A percentile compares a stretch with the other conserved stretches of the same genome.
These are phyloP conservation scores for Drosophila sp. DNA, from an alignment of 1,140 invertebrate genomes.

Conservation along the genomic window DNA sequence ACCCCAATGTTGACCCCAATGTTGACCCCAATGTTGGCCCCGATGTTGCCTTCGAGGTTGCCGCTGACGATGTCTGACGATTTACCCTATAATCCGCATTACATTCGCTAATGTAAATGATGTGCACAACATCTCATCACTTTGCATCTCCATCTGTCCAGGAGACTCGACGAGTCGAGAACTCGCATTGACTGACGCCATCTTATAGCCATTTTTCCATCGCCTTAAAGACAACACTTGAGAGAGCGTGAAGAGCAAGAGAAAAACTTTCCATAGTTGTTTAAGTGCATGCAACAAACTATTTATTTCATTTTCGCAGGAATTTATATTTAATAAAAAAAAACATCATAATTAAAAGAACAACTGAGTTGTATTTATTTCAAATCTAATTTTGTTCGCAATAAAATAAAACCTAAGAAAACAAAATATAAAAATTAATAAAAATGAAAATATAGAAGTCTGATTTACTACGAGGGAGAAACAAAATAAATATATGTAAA, in stretches of 20 bases:
- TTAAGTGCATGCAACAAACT: constrained; percentile 79
- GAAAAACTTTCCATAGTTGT: constrained; percentile 62
- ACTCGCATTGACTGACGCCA: constrained; percentile 66
- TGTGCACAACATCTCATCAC: background rate
- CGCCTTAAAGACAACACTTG: background rate
- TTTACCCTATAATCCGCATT: background rate
- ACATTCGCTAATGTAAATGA: constrained; percentile 45
- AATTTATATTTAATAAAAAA: constrained; percentile 60
- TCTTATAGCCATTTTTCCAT: constrained; percentile 50
- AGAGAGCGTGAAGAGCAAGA: constrained; percentile 12
- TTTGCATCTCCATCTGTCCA: constrained; percentile 20
- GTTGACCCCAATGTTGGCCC: constrained; percentile 16
- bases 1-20: constrained; percentile 4
- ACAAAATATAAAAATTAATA: too few relatives aligned
- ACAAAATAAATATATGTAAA: too few relatives aligned
- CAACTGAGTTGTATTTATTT: background rate
- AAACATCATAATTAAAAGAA: constrained; percentile 17
- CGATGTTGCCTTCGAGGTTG: constrained; percentile 38
- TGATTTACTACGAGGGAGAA: too few relatives aligned
- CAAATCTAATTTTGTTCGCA: too few relatives aligned
- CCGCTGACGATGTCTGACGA: constrained; percentile 8
- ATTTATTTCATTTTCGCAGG: constrained; percentile 82
- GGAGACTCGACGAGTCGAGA: background rate
- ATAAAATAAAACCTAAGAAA: too few relatives aligned
- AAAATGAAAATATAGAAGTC: too few relatives aligned